Evolutionary conservation across 2,888 invertebrate genomes (phyloP).

Genomic region (Dendrolimus pini): DNA sequence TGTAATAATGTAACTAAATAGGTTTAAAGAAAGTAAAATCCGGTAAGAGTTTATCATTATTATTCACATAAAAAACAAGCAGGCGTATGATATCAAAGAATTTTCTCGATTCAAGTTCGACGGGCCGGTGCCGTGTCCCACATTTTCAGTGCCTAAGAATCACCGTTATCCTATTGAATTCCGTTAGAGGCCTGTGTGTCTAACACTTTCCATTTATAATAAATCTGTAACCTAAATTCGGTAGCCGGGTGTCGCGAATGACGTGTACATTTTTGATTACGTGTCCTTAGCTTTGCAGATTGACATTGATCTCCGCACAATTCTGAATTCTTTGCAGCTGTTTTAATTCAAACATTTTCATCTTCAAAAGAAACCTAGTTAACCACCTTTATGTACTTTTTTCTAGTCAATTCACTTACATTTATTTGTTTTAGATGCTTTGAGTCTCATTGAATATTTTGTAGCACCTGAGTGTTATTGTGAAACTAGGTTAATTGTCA

Average conservation of each 20-base stretch:
- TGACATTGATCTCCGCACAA: neutral
- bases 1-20: too few species aligned
- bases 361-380: too few species aligned
- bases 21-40: too few species aligned
- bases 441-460: too few species aligned
- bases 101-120: conserved; percentile 43
- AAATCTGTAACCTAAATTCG: conserved; percentile 11
- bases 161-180: conserved; percentile 24
- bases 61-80: too few species aligned
- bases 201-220: conserved; percentile 6
- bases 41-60: too few species aligned
- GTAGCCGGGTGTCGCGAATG: conserved; percentile 23
- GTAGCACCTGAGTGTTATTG: too few species aligned
- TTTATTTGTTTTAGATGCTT: too few species aligned
- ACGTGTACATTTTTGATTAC: conserved; percentile 47
- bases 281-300: conserved; percentile 25
- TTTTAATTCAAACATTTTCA: neutral
- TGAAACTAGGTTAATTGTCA: too few species aligned
- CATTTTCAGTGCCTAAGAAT: conserved; percentile 22
- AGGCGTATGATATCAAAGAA: conserved; percentile 33
- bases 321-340: neutral
- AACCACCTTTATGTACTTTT: too few species aligned
- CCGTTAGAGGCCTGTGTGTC: conserved; percentile 27
- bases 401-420: too few species aligned
- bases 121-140: conserved; percentile 49